Evolutionary conservation across 2,888 invertebrate species (phyloP).

Genomic region (Idaea straminata): DNA sequence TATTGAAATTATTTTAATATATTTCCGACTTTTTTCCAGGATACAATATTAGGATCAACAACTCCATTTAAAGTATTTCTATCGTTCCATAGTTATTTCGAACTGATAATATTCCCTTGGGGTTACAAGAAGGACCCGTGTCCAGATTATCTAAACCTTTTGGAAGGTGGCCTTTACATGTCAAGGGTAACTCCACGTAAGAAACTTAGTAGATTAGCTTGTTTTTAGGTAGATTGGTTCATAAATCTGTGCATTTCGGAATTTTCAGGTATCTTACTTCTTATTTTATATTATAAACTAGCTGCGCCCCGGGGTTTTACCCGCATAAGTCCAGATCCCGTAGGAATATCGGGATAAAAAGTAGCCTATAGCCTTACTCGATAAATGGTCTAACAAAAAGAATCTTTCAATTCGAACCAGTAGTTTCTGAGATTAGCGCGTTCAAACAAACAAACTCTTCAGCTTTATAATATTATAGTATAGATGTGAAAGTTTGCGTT

Average conservation of each 20-base stretch:
- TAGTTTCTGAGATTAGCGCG: no score
- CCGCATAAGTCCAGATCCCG: no score
- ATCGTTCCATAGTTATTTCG: conserved; percentile 71
- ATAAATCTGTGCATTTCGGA: not conserved
- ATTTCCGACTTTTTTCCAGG: conserved; percentile 44
- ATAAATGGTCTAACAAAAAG: no score
- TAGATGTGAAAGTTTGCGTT: no score
- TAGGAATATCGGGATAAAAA: no score
- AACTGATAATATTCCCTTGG: conserved; percentile 73
- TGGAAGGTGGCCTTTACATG: conserved; percentile 65
- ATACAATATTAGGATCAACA: conserved; percentile 57
- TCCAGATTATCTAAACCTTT: conserved; percentile 58
- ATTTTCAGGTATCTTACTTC: no score
- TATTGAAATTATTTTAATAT: not conserved
- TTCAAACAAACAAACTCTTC: no score
- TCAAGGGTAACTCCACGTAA: conserved; percentile 61
- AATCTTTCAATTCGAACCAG: no score
- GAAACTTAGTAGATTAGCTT: conserved; percentile 27
- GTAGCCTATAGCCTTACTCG: no score
- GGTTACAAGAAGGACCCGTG: conserved; percentile 63
- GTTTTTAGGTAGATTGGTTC: conserved; percentile 1
- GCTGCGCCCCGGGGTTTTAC: no score
- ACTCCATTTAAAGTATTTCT: conserved; percentile 66
- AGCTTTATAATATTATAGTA: no score
- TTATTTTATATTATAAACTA: no score